Conservation (phyloP, 1,140 invertebrate species). For the Penaeus vannamei region DNA sequence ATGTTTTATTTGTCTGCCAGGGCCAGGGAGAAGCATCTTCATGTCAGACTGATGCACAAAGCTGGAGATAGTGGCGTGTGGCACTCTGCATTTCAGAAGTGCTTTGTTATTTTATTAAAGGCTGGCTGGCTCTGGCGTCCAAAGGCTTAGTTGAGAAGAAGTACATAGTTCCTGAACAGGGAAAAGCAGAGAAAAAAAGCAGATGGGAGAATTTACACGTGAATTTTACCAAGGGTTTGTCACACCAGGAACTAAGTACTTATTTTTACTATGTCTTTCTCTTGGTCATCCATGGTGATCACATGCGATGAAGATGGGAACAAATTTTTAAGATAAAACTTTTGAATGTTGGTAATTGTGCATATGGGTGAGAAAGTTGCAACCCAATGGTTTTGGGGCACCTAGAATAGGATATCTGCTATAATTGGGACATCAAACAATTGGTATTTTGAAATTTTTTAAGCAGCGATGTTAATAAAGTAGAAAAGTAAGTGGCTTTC, state of each 20-base stretch:
- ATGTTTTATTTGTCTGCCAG: constrained; percentile 46
- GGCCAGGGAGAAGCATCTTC: constrained; percentile 33
- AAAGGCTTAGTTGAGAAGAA: constrained; percentile 2
- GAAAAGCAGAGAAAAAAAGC: no score
- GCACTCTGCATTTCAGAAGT: constrained; percentile 32
- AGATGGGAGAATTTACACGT: no score
- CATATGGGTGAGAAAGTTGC: constrained; percentile 33
- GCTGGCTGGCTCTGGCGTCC: constrained; percentile 30
- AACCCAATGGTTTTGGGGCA: constrained; percentile 40
- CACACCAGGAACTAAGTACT: no score
- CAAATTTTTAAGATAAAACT: constrained; percentile 49
- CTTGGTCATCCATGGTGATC: constrained; percentile 43
- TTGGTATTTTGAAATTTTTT: not conserved
- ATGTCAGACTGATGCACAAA: constrained; percentile 48
- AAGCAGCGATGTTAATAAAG: not conserved
- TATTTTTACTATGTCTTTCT: not conserved
- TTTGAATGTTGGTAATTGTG: constrained; percentile 44
- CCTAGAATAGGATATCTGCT: constrained; percentile 21
- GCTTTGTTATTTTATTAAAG: constrained; percentile 33
- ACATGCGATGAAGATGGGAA: constrained; percentile 56
- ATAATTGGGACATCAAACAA: constrained; percentile 17
- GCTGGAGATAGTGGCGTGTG: constrained; percentile 24
- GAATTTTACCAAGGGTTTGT: no score
- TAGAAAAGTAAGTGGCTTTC: not conserved
- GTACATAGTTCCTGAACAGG: no score